Conservation (phyloP, 2,113 vertebrate species). For the Tragulus kanchil region DNA sequence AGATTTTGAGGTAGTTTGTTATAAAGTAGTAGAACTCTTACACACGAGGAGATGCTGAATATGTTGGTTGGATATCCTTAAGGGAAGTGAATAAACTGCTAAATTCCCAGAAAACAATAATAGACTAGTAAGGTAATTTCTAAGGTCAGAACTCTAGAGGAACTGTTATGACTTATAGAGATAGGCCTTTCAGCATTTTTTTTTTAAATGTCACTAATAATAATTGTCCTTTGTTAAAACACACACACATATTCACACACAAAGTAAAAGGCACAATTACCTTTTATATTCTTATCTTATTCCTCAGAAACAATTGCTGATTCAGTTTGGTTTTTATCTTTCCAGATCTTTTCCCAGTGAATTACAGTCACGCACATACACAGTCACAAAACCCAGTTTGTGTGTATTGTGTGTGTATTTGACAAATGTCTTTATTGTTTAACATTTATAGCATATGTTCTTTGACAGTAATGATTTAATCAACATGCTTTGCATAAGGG, state of each 20-base stretch:
- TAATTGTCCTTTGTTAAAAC: neutral
- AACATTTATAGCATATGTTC: neutral
- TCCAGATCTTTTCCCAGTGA: neutral
- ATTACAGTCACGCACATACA: neutral
- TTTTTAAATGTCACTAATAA: neutral
- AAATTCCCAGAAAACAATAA: neutral
- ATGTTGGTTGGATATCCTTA: neutral
- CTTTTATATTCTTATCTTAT: neutral
- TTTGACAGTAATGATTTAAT: neutral
- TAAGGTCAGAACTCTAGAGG: neutral
- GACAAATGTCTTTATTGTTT: neutral
- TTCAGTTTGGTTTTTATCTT: slow-evolving; percentile 31
- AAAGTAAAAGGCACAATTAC: neutral
- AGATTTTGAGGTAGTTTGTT: neutral
- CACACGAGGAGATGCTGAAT: neutral
- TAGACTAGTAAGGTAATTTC: neutral
- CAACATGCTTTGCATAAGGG: neutral
- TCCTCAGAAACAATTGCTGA: neutral
- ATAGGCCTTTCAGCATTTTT: neutral
- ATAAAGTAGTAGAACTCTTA: neutral
- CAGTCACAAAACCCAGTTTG: neutral
- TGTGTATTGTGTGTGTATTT: neutral
- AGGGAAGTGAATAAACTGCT: neutral
- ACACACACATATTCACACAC: neutral
- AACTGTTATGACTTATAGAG: neutral